Base-by-base conservation (phyloP, 1,140 invertebrate genomes). In the Drosophila yakuba region DNA sequence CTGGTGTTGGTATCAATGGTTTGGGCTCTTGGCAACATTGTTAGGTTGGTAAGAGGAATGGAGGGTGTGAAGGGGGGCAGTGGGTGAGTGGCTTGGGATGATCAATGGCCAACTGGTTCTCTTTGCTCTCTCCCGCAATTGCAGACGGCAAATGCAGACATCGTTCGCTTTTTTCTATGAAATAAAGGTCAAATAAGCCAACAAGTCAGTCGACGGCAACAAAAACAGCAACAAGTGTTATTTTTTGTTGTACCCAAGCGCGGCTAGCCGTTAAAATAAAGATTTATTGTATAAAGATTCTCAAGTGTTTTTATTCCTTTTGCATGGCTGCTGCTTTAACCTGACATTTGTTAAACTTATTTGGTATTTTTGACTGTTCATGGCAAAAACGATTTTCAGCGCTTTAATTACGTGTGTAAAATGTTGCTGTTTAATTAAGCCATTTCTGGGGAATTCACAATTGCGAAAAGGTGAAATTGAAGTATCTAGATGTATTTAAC, bases 41-140 rank as follows among this genome's bases (percentile, higher is more conserved):
- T 56, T 39, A 20, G 11, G 14, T 3, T 0, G 23, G 45, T 4
- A 4, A 8, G 10, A 20, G 36, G 28, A n/a, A 38, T 12, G 36
- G 14, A 20, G 20, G 20, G 20, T 20, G 20, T 2, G 36, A 3
- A 0, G 10, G 2, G 20, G 6, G 25, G n/a, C 7, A 28, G 35
- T 32, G 28, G 28, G 28, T 32, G 45, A 43, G 51, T 36, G 38
- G 55, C 32, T 32, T 10, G 60, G 57, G 77, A 84, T 71, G 80
- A 83, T 79, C 63, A 69, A 69, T 75, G 72, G 82, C 78, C 74
- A 86, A 88, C 83, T 83, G 83, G 83, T 86, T 88, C 83, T 79
- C 32, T 61, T 79, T 79, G 59, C 73, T 74, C 75, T 78, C 81
- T 85, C 81, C 77, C 67, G 61, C 81, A 75, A 75, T 52, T 63